phyloP scores from a whole-genome alignment of 2,113 vertebrate species.

The Barnardius zonarius region DNA sequence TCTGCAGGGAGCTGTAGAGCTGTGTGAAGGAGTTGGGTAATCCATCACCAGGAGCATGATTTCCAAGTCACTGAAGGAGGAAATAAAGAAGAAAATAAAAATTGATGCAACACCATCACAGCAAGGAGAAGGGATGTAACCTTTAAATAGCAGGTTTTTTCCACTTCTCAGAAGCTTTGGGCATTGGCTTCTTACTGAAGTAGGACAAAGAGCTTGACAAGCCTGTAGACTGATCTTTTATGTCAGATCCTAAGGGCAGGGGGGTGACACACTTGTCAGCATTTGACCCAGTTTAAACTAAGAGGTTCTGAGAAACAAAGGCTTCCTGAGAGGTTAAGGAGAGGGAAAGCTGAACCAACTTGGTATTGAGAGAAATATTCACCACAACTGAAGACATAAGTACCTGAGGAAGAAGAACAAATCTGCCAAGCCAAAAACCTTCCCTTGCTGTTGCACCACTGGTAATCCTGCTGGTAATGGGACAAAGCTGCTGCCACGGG shows the following conservation, averaged over 20 bases:
- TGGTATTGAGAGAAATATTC: background rate
- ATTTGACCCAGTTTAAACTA: conserved; percentile 40
- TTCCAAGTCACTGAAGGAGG: background rate
- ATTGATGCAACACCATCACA: background rate
- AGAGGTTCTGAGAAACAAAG: background rate
- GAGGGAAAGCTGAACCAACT: background rate
- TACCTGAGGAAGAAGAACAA: background rate
- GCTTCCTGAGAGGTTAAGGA: background rate
- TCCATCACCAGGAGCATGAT: background rate
- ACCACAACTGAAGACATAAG: background rate
- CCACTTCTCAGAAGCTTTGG: background rate
- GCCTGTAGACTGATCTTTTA: background rate
- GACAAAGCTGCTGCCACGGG: background rate
- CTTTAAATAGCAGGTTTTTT: background rate
- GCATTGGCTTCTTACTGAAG: background rate
- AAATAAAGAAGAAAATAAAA: background rate
- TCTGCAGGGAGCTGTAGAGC: background rate
- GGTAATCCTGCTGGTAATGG: background rate
- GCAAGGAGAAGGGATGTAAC: background rate
- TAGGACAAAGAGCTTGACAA: conserved; percentile 3
- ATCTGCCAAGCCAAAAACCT: background rate
- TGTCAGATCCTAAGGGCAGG: conserved; percentile 13
- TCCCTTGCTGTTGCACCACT: background rate
- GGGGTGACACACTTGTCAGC: background rate
- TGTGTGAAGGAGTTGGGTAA: background rate